phyloP scores from a whole-genome alignment of 2,797 vertebrate species.

The Pipistrellus nathusii region DNA sequence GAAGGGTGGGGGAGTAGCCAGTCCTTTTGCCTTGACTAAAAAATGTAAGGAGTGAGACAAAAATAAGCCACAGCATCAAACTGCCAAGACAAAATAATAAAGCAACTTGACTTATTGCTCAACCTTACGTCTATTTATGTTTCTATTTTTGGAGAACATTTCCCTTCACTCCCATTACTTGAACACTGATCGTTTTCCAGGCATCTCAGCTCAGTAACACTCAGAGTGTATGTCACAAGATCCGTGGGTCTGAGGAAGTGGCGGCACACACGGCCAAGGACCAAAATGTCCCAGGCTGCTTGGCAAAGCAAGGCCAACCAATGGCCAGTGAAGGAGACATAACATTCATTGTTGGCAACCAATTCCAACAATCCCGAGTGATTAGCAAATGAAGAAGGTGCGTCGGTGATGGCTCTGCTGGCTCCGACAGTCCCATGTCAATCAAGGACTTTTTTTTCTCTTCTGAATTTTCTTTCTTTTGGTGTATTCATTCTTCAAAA shows the following conservation, averaged over 20 bases:
- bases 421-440: slow-evolving; percentile 22
- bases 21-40: neutral
- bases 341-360: neutral
- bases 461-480: slow-evolving; percentile 31
- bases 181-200: slow-evolving; percentile 54
- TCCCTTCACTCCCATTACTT: neutral
- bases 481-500: slow-evolving; percentile 3
- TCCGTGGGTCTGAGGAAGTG: slow-evolving; percentile 38
- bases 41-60: neutral
- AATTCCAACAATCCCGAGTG: neutral
- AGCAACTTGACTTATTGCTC: slow-evolving; percentile 27
- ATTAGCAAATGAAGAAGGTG: neutral
- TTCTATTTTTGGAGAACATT: slow-evolving; percentile 45
- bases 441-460: neutral
- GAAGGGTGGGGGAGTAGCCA: neutral
- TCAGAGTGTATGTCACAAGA: slow-evolving; percentile 41
- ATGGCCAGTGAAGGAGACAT: accelerated
- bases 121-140: slow-evolving; percentile 40
- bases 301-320: slow-evolving; percentile 27
- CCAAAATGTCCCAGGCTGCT: slow-evolving; percentile 16
- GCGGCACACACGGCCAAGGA: neutral
- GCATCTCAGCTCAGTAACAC: slow-evolving; percentile 61
- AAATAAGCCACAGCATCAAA: slow-evolving; percentile 7
- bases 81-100: neutral
- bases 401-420: neutral